These are phyloP conservation scores for Loriculus beryllinus DNA, from an alignment of 2,797 vertebrate genomes.

Conservation along the genomic window DNA sequence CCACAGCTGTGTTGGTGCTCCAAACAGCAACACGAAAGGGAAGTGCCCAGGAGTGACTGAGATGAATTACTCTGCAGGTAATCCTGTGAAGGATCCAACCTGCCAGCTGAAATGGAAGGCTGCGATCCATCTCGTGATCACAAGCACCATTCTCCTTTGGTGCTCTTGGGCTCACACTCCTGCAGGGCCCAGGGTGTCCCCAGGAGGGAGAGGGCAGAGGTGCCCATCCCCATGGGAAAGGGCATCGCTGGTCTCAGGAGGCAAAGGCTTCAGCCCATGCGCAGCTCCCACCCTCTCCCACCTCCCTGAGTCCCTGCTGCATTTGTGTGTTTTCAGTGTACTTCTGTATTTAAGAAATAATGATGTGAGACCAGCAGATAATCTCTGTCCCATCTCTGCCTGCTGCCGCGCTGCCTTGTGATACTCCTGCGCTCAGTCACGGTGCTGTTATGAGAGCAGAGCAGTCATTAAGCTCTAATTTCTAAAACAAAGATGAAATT, in stretches of 20 bases:
- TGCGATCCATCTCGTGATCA: rapidly evolving
- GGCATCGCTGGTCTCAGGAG: background rate
- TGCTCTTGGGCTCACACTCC: rapidly evolving
- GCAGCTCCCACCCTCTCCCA: background rate
- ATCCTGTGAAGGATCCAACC: background rate
- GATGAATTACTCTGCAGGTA: background rate
- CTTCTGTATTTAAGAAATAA: background rate
- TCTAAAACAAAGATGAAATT: conserved; percentile 46
- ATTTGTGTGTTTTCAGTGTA: background rate
- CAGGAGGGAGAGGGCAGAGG: background rate
- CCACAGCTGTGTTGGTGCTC: rapidly evolving
- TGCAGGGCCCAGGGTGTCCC: background rate
- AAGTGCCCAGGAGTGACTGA: background rate
- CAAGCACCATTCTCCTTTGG: rapidly evolving
- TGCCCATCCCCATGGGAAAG: background rate
- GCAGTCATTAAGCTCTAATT: background rate
- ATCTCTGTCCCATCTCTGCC: background rate
- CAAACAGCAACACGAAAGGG: rapidly evolving
- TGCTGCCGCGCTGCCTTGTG: background rate
- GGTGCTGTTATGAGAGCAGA: background rate
- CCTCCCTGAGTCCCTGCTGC: background rate
- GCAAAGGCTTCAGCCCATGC: rapidly evolving
- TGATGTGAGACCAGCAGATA: background rate
- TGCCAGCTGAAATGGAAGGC: background rate
- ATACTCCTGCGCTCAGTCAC: background rate